Conservation (phyloP, 2,888 invertebrate genomes). For the Myathropa florea region DNA sequence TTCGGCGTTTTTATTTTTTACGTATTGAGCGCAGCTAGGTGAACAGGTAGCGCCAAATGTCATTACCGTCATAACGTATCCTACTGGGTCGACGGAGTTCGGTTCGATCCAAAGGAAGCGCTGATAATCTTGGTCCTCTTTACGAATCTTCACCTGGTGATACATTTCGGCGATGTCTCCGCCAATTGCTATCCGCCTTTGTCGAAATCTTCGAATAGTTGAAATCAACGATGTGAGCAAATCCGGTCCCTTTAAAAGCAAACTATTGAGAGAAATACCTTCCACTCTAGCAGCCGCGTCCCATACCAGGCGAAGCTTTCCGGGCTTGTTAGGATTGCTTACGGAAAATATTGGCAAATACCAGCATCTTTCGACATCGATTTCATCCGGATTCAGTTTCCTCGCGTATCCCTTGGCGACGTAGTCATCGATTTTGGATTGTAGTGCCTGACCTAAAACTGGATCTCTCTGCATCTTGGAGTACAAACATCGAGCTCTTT, state of each 20-base stretch:
- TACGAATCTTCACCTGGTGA: slow-evolving; percentile 66
- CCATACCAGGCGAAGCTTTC: slow-evolving; percentile 72
- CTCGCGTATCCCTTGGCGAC: slow-evolving; percentile 68
- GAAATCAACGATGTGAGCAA: too few relatives aligned
- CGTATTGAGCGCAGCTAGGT: background rate
- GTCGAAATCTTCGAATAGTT: too few relatives aligned
- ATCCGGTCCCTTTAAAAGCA: slow-evolving; percentile 72
- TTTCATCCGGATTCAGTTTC: slow-evolving; percentile 51
- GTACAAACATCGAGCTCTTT: slow-evolving; percentile 4
- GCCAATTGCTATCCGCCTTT: slow-evolving; percentile 72
- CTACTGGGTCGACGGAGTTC: background rate
- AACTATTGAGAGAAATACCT: too few relatives aligned
- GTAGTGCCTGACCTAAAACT: background rate
- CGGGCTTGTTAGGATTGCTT: slow-evolving; percentile 71
- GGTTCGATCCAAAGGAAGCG: slow-evolving; percentile 73
- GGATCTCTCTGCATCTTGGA: slow-evolving; percentile 9
- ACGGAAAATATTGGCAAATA: slow-evolving; percentile 73
- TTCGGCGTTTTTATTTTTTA: background rate
- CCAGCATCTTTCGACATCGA: slow-evolving; percentile 59
- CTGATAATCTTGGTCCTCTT: slow-evolving; percentile 73
- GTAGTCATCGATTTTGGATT: slow-evolving; percentile 52
- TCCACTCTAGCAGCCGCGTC: too few relatives aligned
- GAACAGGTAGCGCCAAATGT: background rate
- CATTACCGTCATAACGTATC: slow-evolving; percentile 45
- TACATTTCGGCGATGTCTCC: slow-evolving; percentile 74